Conservation (phyloP, 2,888 invertebrate genomes). For the Tromatobia lineatoria region DNA sequence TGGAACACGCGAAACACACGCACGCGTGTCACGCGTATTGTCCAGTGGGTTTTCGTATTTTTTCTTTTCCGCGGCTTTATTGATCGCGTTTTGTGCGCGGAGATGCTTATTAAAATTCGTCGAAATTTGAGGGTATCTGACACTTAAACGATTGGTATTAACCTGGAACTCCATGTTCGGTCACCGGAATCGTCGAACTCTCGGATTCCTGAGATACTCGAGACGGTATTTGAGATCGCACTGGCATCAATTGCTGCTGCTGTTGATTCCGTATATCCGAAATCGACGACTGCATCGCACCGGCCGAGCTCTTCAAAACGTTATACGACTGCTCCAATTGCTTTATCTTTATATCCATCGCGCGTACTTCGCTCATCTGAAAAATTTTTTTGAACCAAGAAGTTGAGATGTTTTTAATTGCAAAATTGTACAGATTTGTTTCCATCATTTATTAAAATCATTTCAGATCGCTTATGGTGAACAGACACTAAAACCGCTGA, state of each 20-base stretch:
- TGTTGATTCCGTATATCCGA: conserved; percentile 59
- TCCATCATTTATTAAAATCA: background rate
- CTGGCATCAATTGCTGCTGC: conserved; percentile 27
- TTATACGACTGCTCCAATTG: conserved; percentile 77
- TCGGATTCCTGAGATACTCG: conserved; percentile 36
- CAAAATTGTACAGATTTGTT: background rate
- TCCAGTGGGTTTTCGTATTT: background rate
- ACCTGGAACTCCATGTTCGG: conserved; percentile 49
- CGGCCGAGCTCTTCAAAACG: conserved; percentile 75
- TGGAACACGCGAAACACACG: conserved; percentile 44
- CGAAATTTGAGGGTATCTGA: conserved; percentile 23
- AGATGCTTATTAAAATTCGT: conserved; percentile 11
- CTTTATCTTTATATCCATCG: conserved; percentile 71
- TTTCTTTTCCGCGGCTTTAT: background rate
- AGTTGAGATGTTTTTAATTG: background rate
- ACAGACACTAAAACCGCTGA: background rate
- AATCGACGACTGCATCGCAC: conserved; percentile 68
- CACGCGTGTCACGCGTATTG: conserved; percentile 1
- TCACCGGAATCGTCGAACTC: conserved; percentile 49
- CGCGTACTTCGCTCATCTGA: conserved; percentile 75
- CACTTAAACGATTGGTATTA: conserved; percentile 47
- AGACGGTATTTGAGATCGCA: conserved; percentile 20
- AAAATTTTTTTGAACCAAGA: conserved; percentile 38
- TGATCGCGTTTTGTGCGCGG: conserved; percentile 1
- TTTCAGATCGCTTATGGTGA: background rate